Percentiles rank a stretch among this genome's conserved stretches.
Conservation (phyloP, 1,140 invertebrate genomes). For the Drosophila tani region DNA sequence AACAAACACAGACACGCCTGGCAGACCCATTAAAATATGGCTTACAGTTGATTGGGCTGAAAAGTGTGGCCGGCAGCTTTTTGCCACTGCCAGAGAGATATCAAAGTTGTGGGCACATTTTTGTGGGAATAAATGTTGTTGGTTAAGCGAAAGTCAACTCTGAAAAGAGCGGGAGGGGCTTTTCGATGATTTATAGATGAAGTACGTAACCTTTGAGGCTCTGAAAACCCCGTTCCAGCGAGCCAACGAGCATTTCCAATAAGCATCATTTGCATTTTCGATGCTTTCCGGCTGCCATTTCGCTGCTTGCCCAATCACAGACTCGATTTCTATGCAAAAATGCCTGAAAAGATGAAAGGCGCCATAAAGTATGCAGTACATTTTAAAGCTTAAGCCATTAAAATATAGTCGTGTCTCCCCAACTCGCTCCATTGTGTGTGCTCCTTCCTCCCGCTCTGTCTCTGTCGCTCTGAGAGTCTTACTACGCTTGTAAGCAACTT, state of each 20-base stretch:
- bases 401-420: constrained; percentile 21
- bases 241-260: constrained; percentile 24
- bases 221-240: neutral
- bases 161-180: neutral
- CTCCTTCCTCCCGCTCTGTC: constrained; percentile 1
- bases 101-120: constrained; percentile 33
- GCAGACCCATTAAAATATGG: constrained; percentile 48
- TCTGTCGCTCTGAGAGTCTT: constrained; percentile 25
- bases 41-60: constrained; percentile 51
- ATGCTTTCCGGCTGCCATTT: constrained; percentile 19
- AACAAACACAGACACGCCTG: constrained; percentile 9
- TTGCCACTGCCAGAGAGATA: constrained; percentile 34
- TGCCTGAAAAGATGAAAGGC: constrained; percentile 37
- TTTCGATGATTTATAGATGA: constrained; percentile 32
- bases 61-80: constrained; percentile 23
- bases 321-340: constrained; percentile 33
- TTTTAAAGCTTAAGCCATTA: constrained; percentile 72
- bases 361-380: constrained; percentile 50
- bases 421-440: constrained; percentile 6
- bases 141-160: constrained; percentile 21
- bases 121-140: constrained; percentile 18
- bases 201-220: constrained; percentile 4
- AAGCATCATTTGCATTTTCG: constrained; percentile 48
- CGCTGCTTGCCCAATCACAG: neutral
- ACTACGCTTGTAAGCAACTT: constrained; percentile 73